phyloP scores from a whole-genome alignment of 2,888 invertebrate genomes.

The Torymus texanus region DNA sequence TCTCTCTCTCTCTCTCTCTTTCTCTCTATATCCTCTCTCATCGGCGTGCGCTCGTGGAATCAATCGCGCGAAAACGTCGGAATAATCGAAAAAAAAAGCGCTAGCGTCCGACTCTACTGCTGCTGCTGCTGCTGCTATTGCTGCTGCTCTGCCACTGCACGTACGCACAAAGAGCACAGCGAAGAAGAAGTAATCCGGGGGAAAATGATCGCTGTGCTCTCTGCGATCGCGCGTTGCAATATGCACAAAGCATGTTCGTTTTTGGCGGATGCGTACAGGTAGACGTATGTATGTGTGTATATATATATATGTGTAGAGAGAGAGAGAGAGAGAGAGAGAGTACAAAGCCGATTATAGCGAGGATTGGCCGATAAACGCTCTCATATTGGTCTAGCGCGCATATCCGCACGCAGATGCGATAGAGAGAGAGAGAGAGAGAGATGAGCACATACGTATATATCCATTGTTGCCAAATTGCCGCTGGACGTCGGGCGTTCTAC shows the following conservation, averaged over 20 bases:
- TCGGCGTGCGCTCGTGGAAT: conserved; percentile 15
- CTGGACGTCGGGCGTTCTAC: no score
- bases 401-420: neutral
- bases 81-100: neutral
- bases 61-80: conserved; percentile 31
- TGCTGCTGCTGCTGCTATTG: no score
- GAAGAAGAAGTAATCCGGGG: conserved; percentile 57
- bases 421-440: neutral
- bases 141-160: neutral
- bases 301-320: no score
- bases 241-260: conserved; percentile 21
- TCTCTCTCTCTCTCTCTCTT: no score
- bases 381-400: neutral
- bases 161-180: conserved; percentile 53
- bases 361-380: conserved; percentile 32
- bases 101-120: no score
- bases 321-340: neutral
- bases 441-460: neutral
- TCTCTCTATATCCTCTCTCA: neutral
- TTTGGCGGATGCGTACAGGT: neutral
- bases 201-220: conserved; percentile 51
- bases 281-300: neutral
- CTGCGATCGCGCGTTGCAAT: neutral
- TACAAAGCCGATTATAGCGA: conserved; percentile 40
- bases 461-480: conserved; percentile 1